These are phyloP conservation scores for Diorhabda elongata DNA, from an alignment of 1,140 invertebrate genomes.

Conservation along the genomic window DNA sequence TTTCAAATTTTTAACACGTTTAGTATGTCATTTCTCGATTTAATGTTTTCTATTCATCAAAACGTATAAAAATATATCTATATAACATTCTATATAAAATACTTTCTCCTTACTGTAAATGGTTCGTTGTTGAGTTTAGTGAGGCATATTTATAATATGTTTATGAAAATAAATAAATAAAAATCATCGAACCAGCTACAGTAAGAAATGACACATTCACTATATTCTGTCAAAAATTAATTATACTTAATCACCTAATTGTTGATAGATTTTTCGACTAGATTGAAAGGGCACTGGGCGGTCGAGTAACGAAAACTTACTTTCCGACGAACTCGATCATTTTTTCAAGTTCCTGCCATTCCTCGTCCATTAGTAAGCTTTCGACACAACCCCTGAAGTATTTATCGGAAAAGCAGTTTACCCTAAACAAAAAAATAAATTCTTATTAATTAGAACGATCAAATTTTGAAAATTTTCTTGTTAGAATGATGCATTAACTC, in stretches of 20 bases:
- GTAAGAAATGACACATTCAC: conserved; percentile 23
- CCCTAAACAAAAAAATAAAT: conserved; percentile 51
- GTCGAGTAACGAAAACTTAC: conserved; percentile 26
- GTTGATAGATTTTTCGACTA: conserved; percentile 40
- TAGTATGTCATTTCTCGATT: too few relatives aligned
- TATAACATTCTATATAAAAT: too few relatives aligned
- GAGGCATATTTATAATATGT: neutral
- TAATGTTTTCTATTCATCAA: too few relatives aligned
- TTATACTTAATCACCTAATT: conserved; percentile 36
- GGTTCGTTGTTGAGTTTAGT: neutral
- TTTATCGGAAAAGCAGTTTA: conserved; percentile 82
- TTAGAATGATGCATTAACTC: too few relatives aligned
- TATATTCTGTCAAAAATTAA: conserved; percentile 36
- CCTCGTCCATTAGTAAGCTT: conserved; percentile 74
- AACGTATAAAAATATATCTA: too few relatives aligned
- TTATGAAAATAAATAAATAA: neutral
- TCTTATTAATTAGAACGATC: too few relatives aligned
- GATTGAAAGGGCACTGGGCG: conserved; percentile 41
- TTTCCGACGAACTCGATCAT: conserved; percentile 54
- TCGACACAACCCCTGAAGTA: conserved; percentile 90
- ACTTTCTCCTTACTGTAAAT: too few relatives aligned
- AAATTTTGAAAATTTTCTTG: too few relatives aligned
- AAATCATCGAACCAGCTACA: neutral
- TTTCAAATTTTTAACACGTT: too few relatives aligned
- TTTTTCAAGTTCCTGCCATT: conserved; percentile 68